phyloP scores from a whole-genome alignment of 2,797 vertebrate genomes.

The Artibeus lituratus region DNA sequence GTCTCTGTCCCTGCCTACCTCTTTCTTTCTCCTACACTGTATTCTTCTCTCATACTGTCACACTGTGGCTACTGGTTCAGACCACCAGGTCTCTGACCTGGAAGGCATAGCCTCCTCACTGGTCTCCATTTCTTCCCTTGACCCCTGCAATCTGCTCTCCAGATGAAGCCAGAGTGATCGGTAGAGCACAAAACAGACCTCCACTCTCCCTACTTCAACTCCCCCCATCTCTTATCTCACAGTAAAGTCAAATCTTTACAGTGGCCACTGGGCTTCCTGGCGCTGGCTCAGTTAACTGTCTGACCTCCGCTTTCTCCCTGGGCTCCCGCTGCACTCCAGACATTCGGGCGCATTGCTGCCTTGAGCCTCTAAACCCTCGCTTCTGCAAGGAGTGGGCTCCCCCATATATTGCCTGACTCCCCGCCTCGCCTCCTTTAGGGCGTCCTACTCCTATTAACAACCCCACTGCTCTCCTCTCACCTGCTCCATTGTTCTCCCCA shows the following conservation, averaged over 20 bases:
- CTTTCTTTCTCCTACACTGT: neutral
- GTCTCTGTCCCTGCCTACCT: neutral
- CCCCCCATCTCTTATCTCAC: neutral
- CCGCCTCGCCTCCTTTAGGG: neutral
- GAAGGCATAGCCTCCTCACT: neutral
- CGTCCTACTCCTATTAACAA: no score
- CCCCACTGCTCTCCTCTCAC: neutral
- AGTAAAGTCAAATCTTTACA: neutral
- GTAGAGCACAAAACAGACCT: neutral
- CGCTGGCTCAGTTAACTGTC: neutral
- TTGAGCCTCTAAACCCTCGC: neutral
- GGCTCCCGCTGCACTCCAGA: neutral
- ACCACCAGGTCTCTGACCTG: neutral
- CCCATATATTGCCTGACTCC: neutral
- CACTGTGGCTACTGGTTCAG: neutral
- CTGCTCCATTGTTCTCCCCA: neutral
- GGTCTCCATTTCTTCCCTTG: neutral
- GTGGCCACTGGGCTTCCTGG: fast-evolving
- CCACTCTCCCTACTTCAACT: neutral
- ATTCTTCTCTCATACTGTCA: neutral
- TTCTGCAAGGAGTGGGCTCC: neutral
- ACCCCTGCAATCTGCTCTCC: neutral
- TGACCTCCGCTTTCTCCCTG: neutral
- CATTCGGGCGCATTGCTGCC: neutral
- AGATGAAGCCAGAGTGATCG: neutral